A percentile compares a stretch with the other conserved stretches of the same genome.
Conservation (phyloP, 2,113 vertebrate genomes). For the Anoura caudifer region DNA sequence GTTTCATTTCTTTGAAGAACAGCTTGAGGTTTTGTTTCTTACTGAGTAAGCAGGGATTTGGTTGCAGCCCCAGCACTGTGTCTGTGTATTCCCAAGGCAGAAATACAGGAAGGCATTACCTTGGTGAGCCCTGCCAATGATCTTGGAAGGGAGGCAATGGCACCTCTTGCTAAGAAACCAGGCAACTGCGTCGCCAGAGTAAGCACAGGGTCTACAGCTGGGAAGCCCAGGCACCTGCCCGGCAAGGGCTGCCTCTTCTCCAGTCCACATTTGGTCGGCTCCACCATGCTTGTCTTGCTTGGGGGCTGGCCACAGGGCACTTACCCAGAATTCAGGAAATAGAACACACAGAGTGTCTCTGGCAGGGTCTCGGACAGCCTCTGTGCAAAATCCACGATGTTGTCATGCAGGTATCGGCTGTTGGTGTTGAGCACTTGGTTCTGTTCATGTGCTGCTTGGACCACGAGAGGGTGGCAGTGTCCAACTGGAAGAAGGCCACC, state of each 20-base stretch:
- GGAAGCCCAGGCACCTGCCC: not conserved
- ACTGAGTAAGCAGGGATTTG: not conserved
- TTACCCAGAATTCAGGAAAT: slow-evolving; percentile 98
- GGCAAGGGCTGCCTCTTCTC: not conserved
- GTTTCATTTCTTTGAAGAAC: not conserved
- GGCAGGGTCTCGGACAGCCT: slow-evolving; percentile 90
- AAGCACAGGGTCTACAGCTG: not conserved
- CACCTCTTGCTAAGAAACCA: not conserved
- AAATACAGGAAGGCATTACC: not conserved
- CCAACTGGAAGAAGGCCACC: slow-evolving; percentile 86
- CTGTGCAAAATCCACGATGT: slow-evolving; percentile 88
- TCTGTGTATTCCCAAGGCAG: not conserved
- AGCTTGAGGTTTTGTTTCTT: not conserved
- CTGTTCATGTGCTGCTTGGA: slow-evolving; percentile 89
- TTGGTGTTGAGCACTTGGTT: slow-evolving; percentile 93
- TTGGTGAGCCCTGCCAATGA: not conserved
- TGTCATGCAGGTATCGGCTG: slow-evolving; percentile 93
- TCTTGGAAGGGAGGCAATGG: not conserved
- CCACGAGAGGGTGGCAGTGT: slow-evolving; percentile 92
- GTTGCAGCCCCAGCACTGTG: not conserved
- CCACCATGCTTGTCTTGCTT: fast-evolving
- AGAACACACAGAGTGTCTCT: slow-evolving; percentile 87
- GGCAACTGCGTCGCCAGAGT: not conserved
- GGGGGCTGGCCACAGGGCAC: not conserved
- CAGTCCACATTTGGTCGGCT: fast-evolving